Conservation (phyloP, 2,113 vertebrate species). For the Coryphaenoides rupestris region DNA sequence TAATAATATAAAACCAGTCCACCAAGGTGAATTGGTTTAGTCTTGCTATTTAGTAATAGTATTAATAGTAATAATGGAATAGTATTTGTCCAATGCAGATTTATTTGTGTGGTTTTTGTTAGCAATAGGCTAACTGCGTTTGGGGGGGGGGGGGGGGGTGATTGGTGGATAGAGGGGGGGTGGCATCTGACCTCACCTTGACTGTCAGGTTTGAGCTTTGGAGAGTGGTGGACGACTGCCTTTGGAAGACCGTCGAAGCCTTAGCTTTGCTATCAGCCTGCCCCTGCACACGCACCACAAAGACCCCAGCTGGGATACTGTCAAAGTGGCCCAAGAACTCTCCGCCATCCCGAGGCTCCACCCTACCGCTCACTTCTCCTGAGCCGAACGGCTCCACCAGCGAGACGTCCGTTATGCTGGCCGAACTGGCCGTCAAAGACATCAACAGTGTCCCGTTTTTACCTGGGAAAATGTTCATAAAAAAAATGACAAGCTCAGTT, state of each 20-base stretch:
- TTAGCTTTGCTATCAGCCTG: neutral
- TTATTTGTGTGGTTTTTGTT: too few species aligned
- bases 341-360: conserved; percentile 25
- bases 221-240: conserved; percentile 50
- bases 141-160: too few species aligned
- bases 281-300: conserved; percentile 52
- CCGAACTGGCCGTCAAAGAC: conserved; percentile 42
- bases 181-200: conserved; percentile 37
- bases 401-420: conserved; percentile 39
- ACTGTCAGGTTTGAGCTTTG: conserved; percentile 50
- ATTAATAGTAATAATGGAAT: too few species aligned
- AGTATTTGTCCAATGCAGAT: too few species aligned
- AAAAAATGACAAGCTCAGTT: too few species aligned
- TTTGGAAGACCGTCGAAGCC: conserved; percentile 57
- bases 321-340: conserved; percentile 37
- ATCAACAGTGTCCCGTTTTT: conserved; percentile 46
- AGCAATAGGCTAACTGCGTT: too few species aligned
- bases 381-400: conserved; percentile 45
- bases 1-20: too few species aligned
- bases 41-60: too few species aligned
- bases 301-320: conserved; percentile 37
- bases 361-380: conserved; percentile 19
- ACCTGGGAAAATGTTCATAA: conserved; percentile 30
- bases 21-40: too few species aligned
- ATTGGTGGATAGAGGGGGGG: too few species aligned